These are phyloP conservation scores for Palaemon carinicauda DNA, from an alignment of 1,140 invertebrate species.

Conservation along the genomic window DNA sequence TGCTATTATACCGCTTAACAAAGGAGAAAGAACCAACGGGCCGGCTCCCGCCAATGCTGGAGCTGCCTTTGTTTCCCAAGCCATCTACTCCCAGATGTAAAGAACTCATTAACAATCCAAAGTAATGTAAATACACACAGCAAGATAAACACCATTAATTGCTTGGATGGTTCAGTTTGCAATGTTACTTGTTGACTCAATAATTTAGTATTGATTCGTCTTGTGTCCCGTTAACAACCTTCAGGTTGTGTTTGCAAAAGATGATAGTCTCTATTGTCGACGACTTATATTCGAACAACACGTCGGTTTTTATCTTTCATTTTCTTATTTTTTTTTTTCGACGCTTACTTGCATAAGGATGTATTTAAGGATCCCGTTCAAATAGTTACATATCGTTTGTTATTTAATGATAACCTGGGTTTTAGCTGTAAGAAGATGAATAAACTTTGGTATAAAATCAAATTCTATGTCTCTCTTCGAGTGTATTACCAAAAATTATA, in stretches of 20 bases:
- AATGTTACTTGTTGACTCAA: slow-evolving; percentile 46
- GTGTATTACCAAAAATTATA: too few relatives aligned
- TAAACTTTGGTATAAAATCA: too few relatives aligned
- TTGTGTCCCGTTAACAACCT: slow-evolving; percentile 26
- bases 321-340: not conserved
- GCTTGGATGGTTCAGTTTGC: slow-evolving; percentile 55
- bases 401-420: too few relatives aligned
- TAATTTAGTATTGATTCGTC: slow-evolving; percentile 53
- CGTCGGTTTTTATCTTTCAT: not conserved
- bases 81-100: slow-evolving; percentile 3
- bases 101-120: slow-evolving; percentile 55
- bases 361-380: too few relatives aligned
- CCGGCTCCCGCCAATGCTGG: too few relatives aligned
- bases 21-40: too few relatives aligned
- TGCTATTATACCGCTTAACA: too few relatives aligned
- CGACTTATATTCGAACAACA: not conserved
- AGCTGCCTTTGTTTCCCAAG: slow-evolving; percentile 8
- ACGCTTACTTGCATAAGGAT: too few relatives aligned
- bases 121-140: slow-evolving; percentile 54
- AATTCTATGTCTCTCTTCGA: too few relatives aligned
- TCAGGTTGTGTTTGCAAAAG: not conserved
- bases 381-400: too few relatives aligned
- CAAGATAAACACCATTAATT: slow-evolving; percentile 49
- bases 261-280: not conserved
- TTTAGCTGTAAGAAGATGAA: too few relatives aligned